These are phyloP conservation scores for Sebastolobus altivelis DNA, from an alignment of 2,797 vertebrate species.

Conservation along the genomic window DNA sequence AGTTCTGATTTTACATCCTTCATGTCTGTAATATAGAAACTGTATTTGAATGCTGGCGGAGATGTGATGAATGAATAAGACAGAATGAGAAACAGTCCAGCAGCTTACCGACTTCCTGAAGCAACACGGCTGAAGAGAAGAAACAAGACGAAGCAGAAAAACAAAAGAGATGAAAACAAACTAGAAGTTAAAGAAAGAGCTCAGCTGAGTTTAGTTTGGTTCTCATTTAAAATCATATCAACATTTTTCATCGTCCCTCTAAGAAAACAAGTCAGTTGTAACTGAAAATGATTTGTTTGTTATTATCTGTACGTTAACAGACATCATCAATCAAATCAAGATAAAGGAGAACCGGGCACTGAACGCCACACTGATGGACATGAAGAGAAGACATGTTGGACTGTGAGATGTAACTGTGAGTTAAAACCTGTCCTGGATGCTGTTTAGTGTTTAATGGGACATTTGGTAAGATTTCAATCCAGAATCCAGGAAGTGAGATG, in stretches of 20 bases:
- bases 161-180: background rate
- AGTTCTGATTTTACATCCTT: background rate
- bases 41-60: background rate
- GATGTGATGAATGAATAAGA: background rate
- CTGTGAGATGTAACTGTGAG: too few species aligned
- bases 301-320: background rate
- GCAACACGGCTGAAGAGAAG: conserved; percentile 80
- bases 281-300: background rate
- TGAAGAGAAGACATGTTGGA: background rate
- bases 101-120: conserved; percentile 85
- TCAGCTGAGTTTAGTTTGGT: background rate
- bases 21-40: background rate
- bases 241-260: background rate
- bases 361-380: background rate
- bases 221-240: background rate
- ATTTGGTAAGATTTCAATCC: background rate
- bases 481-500: too few species aligned
- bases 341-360: background rate
- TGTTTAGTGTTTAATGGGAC: background rate
- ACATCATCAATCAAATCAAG: background rate
- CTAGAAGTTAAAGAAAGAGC: background rate
- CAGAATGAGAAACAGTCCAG: background rate
- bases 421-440: background rate
- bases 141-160: background rate
- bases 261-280: background rate